phyloP scores from a whole-genome alignment of 2,888 invertebrate species.

The Colletes collaris region DNA sequence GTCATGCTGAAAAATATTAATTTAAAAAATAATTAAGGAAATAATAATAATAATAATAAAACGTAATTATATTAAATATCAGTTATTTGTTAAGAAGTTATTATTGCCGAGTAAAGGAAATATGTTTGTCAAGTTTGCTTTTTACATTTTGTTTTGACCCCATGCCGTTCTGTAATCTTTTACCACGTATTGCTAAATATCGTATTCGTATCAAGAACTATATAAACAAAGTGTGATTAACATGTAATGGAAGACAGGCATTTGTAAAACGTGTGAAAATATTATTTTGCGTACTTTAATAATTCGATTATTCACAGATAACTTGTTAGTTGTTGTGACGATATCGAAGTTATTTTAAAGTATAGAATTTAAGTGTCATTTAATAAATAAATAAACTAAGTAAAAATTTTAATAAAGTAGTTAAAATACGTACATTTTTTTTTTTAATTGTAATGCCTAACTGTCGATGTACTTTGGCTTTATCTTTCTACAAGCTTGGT shows the following conservation, averaged over 20 bases:
- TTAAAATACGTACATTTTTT: too few relatives aligned
- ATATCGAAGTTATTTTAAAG: too few relatives aligned
- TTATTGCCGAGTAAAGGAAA: constrained; percentile 5
- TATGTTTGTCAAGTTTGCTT: constrained; percentile 6
- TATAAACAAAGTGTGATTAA: background rate
- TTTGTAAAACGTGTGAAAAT: too few relatives aligned
- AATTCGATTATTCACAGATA: too few relatives aligned
- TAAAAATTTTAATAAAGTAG: too few relatives aligned
- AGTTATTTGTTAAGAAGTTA: background rate
- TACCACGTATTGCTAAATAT: constrained; percentile 15
- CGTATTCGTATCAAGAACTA: background rate
- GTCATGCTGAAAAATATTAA: background rate
- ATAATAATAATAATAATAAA: background rate
- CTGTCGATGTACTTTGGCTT: too few relatives aligned
- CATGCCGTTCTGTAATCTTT: constrained; percentile 12
- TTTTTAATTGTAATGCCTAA: too few relatives aligned
- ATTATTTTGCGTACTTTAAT: too few relatives aligned
- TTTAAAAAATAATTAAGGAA: background rate
- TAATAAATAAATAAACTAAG: too few relatives aligned
- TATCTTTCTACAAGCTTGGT: too few relatives aligned
- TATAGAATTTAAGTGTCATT: too few relatives aligned
- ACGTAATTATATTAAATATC: background rate
- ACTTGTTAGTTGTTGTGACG: too few relatives aligned
- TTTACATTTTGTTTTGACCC: constrained; percentile 4
- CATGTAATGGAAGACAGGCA: background rate